Base-by-base conservation (phyloP, 2,888 invertebrate genomes). In the Ornithoptera priamus region DNA sequence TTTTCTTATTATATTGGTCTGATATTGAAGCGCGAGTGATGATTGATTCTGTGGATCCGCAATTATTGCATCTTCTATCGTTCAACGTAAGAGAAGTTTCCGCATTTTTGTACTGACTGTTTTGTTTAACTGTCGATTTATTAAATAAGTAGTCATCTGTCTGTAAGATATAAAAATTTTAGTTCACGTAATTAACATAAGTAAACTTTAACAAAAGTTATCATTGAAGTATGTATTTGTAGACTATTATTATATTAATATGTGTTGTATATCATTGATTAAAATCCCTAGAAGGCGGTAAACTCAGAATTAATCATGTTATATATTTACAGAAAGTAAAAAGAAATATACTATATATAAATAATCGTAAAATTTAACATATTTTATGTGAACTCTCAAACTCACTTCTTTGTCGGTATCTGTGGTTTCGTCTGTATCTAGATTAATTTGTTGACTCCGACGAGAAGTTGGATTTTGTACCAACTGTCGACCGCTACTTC, bases 21-120 rank as follows among this genome's bases (percentile, higher is more conserved):
- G 82, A 80, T 6, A 84, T 62, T 8, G 86, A 86, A 12, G 86
- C 84, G 67, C 84, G 84, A 74, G 79, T 83, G 15, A 79, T 67
- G 30, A 83, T 65, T 30, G 80, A 78, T 62, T 79, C 78, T 18
- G 77, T 75, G 12, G 62, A 75, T 22, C 61, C 69, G 39, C 70
- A 71, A 24, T 20, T 57, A 57, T 57, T 57, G n/a, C 20, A 57
- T 57, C 57, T 57, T 57, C 57, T 57, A 20, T 20, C 20, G 6
- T 57, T 57, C 10, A 57, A 1, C 2, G n/a, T 57, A 50, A 64
- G 58, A 20, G 42, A 61, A 53, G 72, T 42, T 46, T 73, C 75
- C 0, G 62, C 57, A 17, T 68, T 65, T 57, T 63, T 73, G 10
- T 68, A 60, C 63, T 69, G 72, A 22, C 61, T 46, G 53, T 73